Evolutionary conservation across 2,113 vertebrate genomes (phyloP).

Genomic region (Sinocyclocheilus maitianheensis): DNA sequence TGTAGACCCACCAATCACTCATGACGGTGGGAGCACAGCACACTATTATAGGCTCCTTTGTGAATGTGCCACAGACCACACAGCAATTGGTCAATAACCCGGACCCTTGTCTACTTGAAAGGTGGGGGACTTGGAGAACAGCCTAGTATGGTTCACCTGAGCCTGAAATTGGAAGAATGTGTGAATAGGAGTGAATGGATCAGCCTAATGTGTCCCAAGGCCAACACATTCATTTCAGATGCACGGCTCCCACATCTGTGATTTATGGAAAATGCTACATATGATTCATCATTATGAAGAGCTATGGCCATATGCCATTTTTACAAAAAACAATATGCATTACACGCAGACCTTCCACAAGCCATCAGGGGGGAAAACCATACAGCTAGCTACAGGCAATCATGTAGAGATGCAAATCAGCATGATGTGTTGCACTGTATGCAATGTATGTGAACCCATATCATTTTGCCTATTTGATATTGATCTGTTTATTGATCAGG

Average conservation of each 20-base stretch:
- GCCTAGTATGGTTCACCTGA: conserved; percentile 60
- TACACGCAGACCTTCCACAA: neutral
- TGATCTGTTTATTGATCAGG: conserved; percentile 41
- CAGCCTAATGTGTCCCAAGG: conserved; percentile 67
- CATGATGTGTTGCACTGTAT: conserved; percentile 41
- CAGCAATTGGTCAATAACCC: conserved; percentile 54
- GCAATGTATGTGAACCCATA: conserved; percentile 1
- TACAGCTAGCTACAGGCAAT: neutral
- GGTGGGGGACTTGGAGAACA: conserved; percentile 61
- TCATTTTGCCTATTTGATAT: conserved; percentile 23
- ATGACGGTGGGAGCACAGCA: neutral
- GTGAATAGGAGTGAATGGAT: conserved; percentile 59
- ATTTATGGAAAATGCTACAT: conserved; percentile 47
- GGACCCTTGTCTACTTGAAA: conserved; percentile 32
- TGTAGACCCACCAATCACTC: conserved; percentile 7
- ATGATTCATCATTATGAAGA: conserved; percentile 22
- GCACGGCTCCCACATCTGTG: conserved; percentile 54
- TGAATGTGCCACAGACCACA: conserved; percentile 38
- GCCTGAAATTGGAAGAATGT: conserved; percentile 74
- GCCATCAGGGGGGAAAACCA: neutral
- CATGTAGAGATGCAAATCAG: conserved; percentile 28
- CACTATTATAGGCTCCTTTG: conserved; percentile 14
- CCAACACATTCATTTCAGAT: conserved; percentile 67
- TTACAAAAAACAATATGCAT: conserved; percentile 4
- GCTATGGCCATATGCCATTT: neutral